Evolutionary conservation across 2,888 invertebrate species (phyloP).

Genomic region (Steinernema carpocapsae): DNA sequence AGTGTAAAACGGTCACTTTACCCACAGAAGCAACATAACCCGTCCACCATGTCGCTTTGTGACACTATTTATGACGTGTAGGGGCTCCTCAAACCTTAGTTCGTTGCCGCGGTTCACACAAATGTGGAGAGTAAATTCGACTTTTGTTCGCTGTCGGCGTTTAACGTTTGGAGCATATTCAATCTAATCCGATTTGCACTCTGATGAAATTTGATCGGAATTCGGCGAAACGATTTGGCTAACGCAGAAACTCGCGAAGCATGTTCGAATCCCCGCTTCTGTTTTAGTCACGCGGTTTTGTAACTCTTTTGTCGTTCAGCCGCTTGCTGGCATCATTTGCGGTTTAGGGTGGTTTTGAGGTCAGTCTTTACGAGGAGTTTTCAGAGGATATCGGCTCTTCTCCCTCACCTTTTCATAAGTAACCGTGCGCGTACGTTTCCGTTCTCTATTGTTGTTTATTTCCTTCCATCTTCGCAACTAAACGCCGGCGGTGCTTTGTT

Average conservation of each 20-base stretch:
- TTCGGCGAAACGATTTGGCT: conserved; percentile 9
- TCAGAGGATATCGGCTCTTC: conserved; percentile 6
- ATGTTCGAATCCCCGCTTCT: background rate
- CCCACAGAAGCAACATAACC: background rate
- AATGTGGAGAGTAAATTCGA: background rate
- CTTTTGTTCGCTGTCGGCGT: background rate
- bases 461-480: background rate
- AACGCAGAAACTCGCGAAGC: conserved; percentile 14
- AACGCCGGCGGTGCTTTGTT: background rate
- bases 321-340: background rate
- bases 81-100: no score
- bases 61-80: background rate
- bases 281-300: background rate
- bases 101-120: background rate
- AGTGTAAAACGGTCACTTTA: conserved; percentile 16
- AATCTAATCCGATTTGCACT: conserved; percentile 30
- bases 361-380: conserved; percentile 26
- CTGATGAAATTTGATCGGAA: conserved; percentile 23
- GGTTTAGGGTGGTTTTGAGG: conserved; percentile 1
- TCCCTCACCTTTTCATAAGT: conserved; percentile 19
- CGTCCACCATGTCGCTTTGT: background rate
- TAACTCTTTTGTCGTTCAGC: conserved; percentile 6
- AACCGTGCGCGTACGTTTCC: background rate
- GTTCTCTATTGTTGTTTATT: background rate
- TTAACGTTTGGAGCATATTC: conserved; percentile 13